Evolutionary conservation across 2,113 vertebrate species (phyloP).

Genomic region (Ia io): DNA sequence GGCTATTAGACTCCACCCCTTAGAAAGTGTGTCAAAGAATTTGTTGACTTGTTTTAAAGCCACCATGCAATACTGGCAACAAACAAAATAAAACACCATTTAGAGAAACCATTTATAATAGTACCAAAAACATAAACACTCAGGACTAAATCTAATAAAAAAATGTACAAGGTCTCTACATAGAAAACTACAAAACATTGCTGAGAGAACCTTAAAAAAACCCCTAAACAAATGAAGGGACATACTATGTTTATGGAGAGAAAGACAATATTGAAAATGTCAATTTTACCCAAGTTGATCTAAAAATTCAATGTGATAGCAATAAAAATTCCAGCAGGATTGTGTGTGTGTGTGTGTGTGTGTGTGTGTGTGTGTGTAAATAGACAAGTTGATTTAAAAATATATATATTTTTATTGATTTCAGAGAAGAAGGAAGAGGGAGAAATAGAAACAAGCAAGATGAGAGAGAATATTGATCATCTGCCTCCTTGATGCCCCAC

Average conservation of each 20-base stretch:
- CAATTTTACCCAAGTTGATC: background rate
- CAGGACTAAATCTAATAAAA: conserved; percentile 34
- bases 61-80: background rate
- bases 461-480: too few species aligned
- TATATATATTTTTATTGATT: too few species aligned
- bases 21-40: background rate
- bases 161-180: background rate
- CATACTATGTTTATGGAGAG: conserved; percentile 74
- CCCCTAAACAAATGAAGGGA: background rate
- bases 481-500: too few species aligned
- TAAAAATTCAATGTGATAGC: background rate
- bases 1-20: background rate
- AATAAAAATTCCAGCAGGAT: background rate
- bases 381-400: background rate
- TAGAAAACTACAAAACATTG: background rate
- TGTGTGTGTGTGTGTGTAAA: background rate
- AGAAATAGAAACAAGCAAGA: too few species aligned
- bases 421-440: too few species aligned
- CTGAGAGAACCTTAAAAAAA: background rate
- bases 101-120: background rate
- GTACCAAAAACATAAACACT: background rate
- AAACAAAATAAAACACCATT: conserved; percentile 23
- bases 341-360: background rate
- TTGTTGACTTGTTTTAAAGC: background rate
- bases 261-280: conserved; percentile 10